Base-by-base conservation (phyloP, 30 jellyfish, hydroid and myxozoan species). In the Morbakka virulenta region DNA sequence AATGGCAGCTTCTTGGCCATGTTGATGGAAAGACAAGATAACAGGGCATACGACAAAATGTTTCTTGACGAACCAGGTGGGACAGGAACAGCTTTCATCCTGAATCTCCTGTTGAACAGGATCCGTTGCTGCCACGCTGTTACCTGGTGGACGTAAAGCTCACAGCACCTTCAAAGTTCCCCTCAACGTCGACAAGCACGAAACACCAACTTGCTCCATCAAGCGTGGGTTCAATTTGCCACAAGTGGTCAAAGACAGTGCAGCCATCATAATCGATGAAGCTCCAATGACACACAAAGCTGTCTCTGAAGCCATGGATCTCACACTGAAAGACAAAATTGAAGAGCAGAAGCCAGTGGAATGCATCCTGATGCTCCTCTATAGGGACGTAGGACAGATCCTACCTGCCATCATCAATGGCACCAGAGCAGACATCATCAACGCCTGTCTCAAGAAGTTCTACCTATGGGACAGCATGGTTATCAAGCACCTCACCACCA, bases 61-160 rank as follows among this genome's bases (percentile, higher is more conserved):
- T n/a, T n/a, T n/a, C n/a, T n/a, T 4, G 96, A 85, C 79, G 96
- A 67, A 31, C 96, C 96, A n/a, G 96, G 90, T 2, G 95, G 95
- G 2, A 77, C 96, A 35, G 96, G 96, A 32, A 85, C 78, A 77
- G 67, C 95, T 2, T 85, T 63, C 61, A 17, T 67, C n/a, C 23
- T 27, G 34, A 65, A 63, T 71, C 35, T 48, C 20, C 32, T 85
- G n/a, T 24, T 85, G 49, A 77, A 73, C 62, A n/a, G 64, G 6
- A 14, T 52, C 14, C 80, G 73, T 85, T 11, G 96, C 96, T 4
- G 89, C 89, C 41, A 85, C 94, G 12, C 35, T 85, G 21, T 64
- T 85, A 63, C 36, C 28, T n/a, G 94, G 94, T 24, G 95, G 95
- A n/a, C 9, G 89, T 27, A 85, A 94, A 28, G 77, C 67, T 12